phyloP scores from a whole-genome alignment of 2,113 vertebrate species.

The Catharus bicknelli region DNA sequence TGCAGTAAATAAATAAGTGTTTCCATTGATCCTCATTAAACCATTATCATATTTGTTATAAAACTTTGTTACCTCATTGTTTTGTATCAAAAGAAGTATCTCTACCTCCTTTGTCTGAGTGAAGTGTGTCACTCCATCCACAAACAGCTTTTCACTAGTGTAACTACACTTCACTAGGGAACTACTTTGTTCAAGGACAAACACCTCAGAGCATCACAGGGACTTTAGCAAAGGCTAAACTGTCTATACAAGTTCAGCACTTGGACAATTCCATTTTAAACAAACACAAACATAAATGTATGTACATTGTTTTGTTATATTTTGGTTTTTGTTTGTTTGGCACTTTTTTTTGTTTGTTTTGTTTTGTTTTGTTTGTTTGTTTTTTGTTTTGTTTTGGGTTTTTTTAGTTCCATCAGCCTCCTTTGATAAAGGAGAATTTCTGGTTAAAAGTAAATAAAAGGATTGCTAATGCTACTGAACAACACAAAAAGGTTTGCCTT shows the following conservation, averaged over 20 bases:
- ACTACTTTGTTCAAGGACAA: not conserved
- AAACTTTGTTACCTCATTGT: not conserved
- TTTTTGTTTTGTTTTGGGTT: not conserved
- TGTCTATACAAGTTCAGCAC: not conserved
- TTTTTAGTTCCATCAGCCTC: not conserved
- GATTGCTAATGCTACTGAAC: not conserved
- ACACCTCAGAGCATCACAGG: not conserved
- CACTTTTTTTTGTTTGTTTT: not conserved
- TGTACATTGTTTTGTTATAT: not conserved
- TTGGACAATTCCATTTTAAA: not conserved
- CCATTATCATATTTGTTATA: not conserved
- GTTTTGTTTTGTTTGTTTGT: not conserved
- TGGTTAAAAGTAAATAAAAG: not conserved
- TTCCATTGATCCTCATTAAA: not conserved
- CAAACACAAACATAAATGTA: not conserved
- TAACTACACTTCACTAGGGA: not conserved
- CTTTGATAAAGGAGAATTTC: not conserved
- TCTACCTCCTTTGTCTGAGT: accelerated
- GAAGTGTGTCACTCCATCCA: not conserved
- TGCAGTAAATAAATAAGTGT: not conserved
- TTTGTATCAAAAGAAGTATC: not conserved
- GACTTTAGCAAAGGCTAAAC: not conserved
- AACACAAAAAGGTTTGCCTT: not conserved
- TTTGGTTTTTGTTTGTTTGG: not conserved
- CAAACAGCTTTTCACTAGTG: not conserved